Percentiles rank a stretch among this genome's conserved stretches.
Evolutionary conservation across 2,888 invertebrate species (phyloP).

Genomic region (Chaitophorus viminalis): DNA sequence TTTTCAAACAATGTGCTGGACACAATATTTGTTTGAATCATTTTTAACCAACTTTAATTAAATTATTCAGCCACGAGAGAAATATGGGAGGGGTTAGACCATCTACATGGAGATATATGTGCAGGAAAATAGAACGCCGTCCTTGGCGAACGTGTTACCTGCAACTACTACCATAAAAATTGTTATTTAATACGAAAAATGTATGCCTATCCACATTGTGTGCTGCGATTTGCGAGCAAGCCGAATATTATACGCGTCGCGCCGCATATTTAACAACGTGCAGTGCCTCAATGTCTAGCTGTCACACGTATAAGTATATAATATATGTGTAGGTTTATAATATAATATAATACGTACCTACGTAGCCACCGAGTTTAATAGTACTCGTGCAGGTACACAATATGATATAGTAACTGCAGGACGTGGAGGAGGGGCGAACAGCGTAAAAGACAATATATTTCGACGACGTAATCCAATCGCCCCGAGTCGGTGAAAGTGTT

Average conservation of each 20-base stretch:
- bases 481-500: constrained; percentile 30
- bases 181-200: no score
- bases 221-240: not conserved
- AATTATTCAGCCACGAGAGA: not conserved
- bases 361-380: not conserved
- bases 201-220: no score
- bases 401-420: no score
- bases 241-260: not conserved
- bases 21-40: no score
- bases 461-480: constrained; percentile 53
- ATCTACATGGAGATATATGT: no score
- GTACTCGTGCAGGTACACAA: not conserved
- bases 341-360: not conserved
- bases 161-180: no score
- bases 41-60: no score
- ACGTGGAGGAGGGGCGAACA: not conserved
- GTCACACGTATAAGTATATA: no score
- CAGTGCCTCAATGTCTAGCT: constrained; percentile 46
- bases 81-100: not conserved
- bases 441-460: not conserved
- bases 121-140: no score
- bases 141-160: no score
- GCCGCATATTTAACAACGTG: not conserved
- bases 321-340: not conserved
- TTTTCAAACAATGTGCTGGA: no score